Percentiles rank a stretch among this genome's conserved stretches.
Evolutionary conservation across 2,113 vertebrate species (phyloP).

Genomic region (Penelope pileata): DNA sequence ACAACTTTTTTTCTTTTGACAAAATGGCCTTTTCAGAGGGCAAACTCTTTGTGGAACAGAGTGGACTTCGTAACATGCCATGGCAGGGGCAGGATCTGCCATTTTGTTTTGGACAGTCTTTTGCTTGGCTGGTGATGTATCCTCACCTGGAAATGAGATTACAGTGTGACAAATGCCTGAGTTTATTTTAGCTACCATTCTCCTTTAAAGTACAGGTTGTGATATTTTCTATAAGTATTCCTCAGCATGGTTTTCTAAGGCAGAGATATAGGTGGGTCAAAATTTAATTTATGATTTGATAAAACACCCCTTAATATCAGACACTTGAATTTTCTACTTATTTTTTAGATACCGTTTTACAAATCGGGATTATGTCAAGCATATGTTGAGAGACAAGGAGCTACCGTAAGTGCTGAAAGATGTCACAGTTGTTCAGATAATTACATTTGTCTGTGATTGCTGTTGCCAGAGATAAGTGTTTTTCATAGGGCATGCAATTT

Average conservation of each 20-base stretch:
- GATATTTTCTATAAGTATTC: not conserved
- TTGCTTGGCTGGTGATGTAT: not conserved
- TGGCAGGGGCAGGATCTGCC: not conserved
- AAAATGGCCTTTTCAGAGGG: not conserved
- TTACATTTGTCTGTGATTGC: not conserved
- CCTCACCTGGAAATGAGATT: not conserved
- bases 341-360: constrained; percentile 81
- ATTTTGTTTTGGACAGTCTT: not conserved
- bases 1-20: not conserved
- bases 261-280: not conserved
- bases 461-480: not conserved
- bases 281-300: not conserved
- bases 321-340: not conserved
- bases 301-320: not conserved
- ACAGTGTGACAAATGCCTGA: not conserved
- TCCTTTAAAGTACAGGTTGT: not conserved
- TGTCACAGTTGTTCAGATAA: not conserved
- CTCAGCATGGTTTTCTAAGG: not conserved
- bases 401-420: constrained; percentile 79
- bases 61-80: not conserved
- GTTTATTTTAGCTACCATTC: not conserved
- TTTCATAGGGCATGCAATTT: not conserved
- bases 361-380: constrained; percentile 82
- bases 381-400: constrained; percentile 75
- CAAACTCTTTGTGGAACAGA: not conserved